Base-by-base conservation (phyloP, 92 coral and sea anemone species). In the Plumapathes pennacea region DNA sequence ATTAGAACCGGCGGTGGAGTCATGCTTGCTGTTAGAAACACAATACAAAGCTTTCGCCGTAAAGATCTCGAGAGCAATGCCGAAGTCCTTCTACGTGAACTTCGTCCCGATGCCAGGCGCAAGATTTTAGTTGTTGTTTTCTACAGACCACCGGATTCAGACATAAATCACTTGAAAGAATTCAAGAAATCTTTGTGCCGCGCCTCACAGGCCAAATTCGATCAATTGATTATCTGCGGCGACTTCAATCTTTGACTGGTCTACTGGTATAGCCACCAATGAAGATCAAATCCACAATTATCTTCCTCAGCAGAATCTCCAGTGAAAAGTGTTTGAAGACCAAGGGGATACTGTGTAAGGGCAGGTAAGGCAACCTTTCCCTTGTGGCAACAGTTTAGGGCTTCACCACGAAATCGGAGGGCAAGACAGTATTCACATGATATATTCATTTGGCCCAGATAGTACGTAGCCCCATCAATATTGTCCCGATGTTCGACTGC, bases 181-280 rank as follows among this genome's bases (percentile, higher is more conserved):
- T 55, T 82, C 25, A 82, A 76, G 38, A 78, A 71, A 74, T 8
- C 72, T 17, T 54, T 77, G 12, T 42, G 50, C 3, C 63, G 43
- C 29, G 64, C 53, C 3, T 45, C 64, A 10, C 26, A 27, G 36
- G 50, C 77, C 2, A 54, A 67, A 32, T 78, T 66, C 57, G 77
- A 74, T 30, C 88, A 74, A 44, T 11, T 75, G 4, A 10, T 74
- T 7, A 22, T 81, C 18, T 46, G 57, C 34, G 82, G 88, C n/a
- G 88, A 81, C 50, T 74, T 75, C 25, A 81, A 74, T 46, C 64
- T 81, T 80, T 10, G 72, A 80, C 54, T 65, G 82, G 87, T 44
- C 38, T 10, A 65, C 44, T n/a, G 82, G 71, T 25, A 54, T 66
- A 26, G 64, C 53, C 4, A 54, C 45, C 14, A 41, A 28, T n/a